A percentile compares a stretch with the other conserved stretches of the same genome.
Conservation (phyloP, 2,888 invertebrate genomes). For the Nomada fucata region DNA sequence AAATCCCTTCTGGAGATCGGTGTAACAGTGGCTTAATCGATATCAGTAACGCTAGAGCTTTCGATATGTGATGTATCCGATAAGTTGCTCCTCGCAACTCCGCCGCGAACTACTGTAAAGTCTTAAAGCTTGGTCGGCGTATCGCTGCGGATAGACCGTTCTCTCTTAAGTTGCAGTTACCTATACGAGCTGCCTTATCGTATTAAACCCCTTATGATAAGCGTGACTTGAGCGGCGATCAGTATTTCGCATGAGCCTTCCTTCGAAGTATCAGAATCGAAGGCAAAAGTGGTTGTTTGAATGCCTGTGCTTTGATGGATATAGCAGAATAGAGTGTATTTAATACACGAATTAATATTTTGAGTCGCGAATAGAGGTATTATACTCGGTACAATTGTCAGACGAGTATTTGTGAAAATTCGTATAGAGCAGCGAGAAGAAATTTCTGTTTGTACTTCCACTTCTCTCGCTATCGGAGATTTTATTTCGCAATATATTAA, state of each 20-base stretch:
- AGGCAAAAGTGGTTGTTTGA: neutral
- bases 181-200: slow-evolving; percentile 51
- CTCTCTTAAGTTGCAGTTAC: slow-evolving; percentile 47
- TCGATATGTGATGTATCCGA: slow-evolving; percentile 69
- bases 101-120: slow-evolving; percentile 56
- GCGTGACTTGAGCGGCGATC: slow-evolving; percentile 23
- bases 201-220: slow-evolving; percentile 50
- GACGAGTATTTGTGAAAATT: too few species aligned
- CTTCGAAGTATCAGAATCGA: neutral
- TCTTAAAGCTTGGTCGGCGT: slow-evolving; percentile 61
- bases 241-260: slow-evolving; percentile 23
- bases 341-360: slow-evolving; percentile 3
- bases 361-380: neutral
- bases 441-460: neutral
- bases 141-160: slow-evolving; percentile 54
- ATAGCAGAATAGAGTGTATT: neutral
- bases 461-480: too few species aligned
- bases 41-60: slow-evolving; percentile 61
- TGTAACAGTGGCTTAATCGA: slow-evolving; percentile 66
- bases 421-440: neutral
- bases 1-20: slow-evolving; percentile 41
- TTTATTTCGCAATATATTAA: too few species aligned
- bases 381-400: neutral
- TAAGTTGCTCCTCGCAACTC: slow-evolving; percentile 60
- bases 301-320: neutral